Evolutionary conservation across 2,797 vertebrate genomes (phyloP).

Genomic region (Trichosurus vulpecula): DNA sequence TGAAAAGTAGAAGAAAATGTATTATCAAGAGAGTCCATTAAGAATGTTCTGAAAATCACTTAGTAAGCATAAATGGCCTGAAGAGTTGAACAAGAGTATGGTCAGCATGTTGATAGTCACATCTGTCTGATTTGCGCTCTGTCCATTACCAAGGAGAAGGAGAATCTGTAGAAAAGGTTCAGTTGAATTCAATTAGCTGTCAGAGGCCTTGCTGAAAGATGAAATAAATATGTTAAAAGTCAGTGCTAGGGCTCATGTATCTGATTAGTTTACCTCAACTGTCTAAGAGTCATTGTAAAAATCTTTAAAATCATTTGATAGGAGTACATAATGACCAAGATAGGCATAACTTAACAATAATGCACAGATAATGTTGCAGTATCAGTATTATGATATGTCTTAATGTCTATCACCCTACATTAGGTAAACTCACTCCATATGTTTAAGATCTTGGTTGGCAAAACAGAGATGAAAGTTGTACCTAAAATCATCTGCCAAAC

Average conservation of each 20-base stretch:
- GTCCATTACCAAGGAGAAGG: neutral
- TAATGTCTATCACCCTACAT: neutral
- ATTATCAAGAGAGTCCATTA: constrained; percentile 25
- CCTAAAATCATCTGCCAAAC: constrained; percentile 20
- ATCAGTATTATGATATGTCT: neutral
- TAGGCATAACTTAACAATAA: neutral
- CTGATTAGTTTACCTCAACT: constrained; percentile 38
- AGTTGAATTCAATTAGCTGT: constrained; percentile 46
- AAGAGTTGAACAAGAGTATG: neutral
- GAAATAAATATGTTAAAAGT: constrained; percentile 27
- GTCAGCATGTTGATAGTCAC: neutral
- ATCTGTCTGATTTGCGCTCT: neutral
- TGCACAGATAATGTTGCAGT: neutral
- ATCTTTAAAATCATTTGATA: constrained; percentile 36
- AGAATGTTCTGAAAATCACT: constrained; percentile 40
- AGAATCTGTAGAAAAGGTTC: constrained; percentile 25
- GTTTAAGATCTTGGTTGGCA: constrained; percentile 18
- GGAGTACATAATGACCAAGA: neutral
- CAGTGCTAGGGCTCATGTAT: constrained; percentile 12
- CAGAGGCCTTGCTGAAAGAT: constrained; percentile 34
- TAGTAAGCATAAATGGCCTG: neutral
- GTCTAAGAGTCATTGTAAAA: constrained; percentile 39
- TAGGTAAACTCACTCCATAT: constrained; percentile 8
- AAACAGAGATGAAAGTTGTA: neutral
- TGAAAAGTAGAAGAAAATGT: constrained; percentile 12